Conservation (phyloP, 2,888 invertebrate species). For the Drosophila kanekoi region DNA sequence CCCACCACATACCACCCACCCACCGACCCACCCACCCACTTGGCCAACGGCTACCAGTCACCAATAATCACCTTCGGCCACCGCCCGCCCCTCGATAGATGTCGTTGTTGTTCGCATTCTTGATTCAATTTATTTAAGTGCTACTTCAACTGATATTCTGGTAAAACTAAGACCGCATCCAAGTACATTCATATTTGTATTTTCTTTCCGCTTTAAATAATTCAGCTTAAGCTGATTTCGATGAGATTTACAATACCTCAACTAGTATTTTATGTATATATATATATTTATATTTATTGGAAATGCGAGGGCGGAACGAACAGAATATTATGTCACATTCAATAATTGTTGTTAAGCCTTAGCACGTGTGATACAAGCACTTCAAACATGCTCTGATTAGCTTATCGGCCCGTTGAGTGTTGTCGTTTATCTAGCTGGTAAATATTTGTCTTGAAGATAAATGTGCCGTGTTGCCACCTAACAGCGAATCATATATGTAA, state of each 20-base stretch:
- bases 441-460: not conserved
- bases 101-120: not conserved
- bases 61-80: not conserved
- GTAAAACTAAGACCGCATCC: not conserved
- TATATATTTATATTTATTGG: not conserved
- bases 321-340: not conserved
- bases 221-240: slow-evolving; percentile 19
- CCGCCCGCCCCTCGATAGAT: too few species aligned
- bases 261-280: not conserved
- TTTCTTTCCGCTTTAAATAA: slow-evolving; percentile 33
- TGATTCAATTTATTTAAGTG: not conserved
- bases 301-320: slow-evolving; percentile 3
- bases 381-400: too few species aligned
- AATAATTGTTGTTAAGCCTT: too few species aligned
- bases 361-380: not conserved
- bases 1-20: not conserved
- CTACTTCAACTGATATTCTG: not conserved
- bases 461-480: not conserved
- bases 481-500: too few species aligned
- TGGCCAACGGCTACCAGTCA: not conserved
- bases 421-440: not conserved
- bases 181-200: slow-evolving; percentile 19
- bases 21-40: not conserved
- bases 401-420: too few species aligned
- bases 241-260: slow-evolving; percentile 34